These are phyloP conservation scores for Eulemur coronatus DNA, from an alignment of 2,797 vertebrate species.

Conservation along the genomic window DNA sequence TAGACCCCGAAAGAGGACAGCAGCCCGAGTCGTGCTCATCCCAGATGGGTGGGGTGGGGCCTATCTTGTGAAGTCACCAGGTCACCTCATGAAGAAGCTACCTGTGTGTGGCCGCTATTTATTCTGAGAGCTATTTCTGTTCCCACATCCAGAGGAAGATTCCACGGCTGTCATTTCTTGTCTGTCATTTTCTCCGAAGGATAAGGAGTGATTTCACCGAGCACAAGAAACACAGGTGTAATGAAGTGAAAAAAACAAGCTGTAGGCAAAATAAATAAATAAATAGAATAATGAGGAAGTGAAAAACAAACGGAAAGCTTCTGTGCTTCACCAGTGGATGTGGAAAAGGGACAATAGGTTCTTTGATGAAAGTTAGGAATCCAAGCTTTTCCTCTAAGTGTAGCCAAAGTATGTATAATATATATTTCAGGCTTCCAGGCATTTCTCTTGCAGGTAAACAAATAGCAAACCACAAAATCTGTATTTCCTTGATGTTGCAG, in stretches of 20 bases:
- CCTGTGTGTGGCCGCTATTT: constrained; percentile 70
- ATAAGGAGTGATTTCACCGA: constrained; percentile 64
- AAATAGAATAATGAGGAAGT: constrained; percentile 18
- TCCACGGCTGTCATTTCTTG: constrained; percentile 53
- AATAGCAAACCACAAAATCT: constrained; percentile 54
- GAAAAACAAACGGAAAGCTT: constrained; percentile 47
- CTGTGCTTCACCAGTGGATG: constrained; percentile 30
- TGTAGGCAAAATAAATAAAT: constrained; percentile 35
- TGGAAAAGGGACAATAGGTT: constrained; percentile 60
- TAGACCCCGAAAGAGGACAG: constrained; percentile 23
- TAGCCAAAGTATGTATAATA: constrained; percentile 73
- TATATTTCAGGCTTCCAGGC: constrained; percentile 62
- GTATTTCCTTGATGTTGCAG: constrained; percentile 49
- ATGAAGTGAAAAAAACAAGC: constrained; percentile 70
- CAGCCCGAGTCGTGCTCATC: constrained; percentile 12
- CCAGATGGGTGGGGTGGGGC: constrained; percentile 56
- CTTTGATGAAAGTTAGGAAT: constrained; percentile 76
- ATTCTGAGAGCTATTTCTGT: constrained; percentile 80
- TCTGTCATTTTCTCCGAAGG: constrained; percentile 71
- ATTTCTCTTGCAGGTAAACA: constrained; percentile 72
- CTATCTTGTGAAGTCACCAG: constrained; percentile 67
- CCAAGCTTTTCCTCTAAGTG: constrained; percentile 62
- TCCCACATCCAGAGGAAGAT: constrained; percentile 68
- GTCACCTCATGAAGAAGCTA: constrained; percentile 66
- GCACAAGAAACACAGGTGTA: constrained; percentile 80